These are phyloP conservation scores for Xyrauchen texanus DNA, from an alignment of 2,113 vertebrate species.

Conservation along the genomic window DNA sequence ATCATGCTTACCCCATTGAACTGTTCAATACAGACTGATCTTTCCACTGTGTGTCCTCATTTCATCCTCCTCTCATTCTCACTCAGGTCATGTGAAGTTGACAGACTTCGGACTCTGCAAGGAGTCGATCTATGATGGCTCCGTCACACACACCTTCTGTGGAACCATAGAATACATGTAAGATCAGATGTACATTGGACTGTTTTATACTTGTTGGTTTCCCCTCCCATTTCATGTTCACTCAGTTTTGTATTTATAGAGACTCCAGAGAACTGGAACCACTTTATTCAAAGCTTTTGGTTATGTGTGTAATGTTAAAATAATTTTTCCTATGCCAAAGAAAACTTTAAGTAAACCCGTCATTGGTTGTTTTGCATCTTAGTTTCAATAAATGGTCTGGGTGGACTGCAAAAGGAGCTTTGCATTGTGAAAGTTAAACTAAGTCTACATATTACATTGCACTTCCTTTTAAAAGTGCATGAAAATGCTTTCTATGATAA, in stretches of 20 bases:
- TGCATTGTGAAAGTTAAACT: neutral
- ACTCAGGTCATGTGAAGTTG: slow-evolving; percentile 94
- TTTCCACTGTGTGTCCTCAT: neutral
- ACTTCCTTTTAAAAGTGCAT: no score
- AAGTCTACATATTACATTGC: neutral
- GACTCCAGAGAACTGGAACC: no score
- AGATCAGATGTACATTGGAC: slow-evolving; percentile 54
- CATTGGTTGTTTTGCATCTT: no score
- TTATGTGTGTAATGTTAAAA: no score
- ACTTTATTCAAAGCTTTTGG: no score
- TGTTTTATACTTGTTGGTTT: no score
- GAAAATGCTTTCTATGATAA: neutral
- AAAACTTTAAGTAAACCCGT: no score
- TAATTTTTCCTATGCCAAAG: no score
- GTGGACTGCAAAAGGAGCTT: no score
- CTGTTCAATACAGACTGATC: slow-evolving; percentile 6
- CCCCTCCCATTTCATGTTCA: no score
- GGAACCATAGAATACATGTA: slow-evolving; percentile 99
- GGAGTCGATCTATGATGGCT: slow-evolving; percentile 96
- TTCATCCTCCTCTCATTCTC: slow-evolving; percentile 1
- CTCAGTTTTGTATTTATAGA: no score
- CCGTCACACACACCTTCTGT: slow-evolving; percentile 96
- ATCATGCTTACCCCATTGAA: neutral
- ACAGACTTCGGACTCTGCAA: slow-evolving; percentile 97
- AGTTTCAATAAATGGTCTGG: no score